Conservation (phyloP, 2,888 invertebrate species). For the Chydorus sphaericus region DNA sequence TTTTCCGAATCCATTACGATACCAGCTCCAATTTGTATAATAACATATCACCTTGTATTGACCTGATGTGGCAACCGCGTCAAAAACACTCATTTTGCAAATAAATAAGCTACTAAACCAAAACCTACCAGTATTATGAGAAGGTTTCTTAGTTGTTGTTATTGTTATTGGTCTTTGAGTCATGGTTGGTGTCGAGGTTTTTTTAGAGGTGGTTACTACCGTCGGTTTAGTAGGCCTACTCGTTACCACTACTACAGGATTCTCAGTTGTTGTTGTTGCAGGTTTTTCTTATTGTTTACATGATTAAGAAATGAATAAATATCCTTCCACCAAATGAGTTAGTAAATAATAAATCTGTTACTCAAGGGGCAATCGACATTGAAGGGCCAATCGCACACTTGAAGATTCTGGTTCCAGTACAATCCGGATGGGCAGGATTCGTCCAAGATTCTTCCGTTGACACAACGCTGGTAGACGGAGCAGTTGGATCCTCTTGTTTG, state of each 20-base stretch:
- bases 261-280: background rate
- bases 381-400: slow-evolving; percentile 57
- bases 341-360: background rate
- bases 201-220: too few species aligned
- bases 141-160: too few species aligned
- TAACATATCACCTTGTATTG: slow-evolving; percentile 72
- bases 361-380: slow-evolving; percentile 39
- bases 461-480: slow-evolving; percentile 54
- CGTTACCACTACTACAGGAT: slow-evolving; percentile 9
- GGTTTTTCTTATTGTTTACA: background rate
- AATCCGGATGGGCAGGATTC: slow-evolving; percentile 55
- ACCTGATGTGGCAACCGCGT: background rate
- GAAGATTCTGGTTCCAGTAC: slow-evolving; percentile 44
- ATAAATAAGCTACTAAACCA: background rate
- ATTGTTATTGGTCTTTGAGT: slow-evolving; percentile 23
- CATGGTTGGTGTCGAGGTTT: slow-evolving; percentile 20
- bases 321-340: background rate
- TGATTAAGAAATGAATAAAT: too few species aligned
- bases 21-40: slow-evolving; percentile 91
- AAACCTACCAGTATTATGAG: too few species aligned
- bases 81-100: too few species aligned
- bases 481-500: slow-evolving; percentile 37
- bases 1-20: slow-evolving; percentile 59
- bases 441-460: slow-evolving; percentile 59
- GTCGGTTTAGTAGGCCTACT: slow-evolving; percentile 18